Conservation (phyloP, 2,888 invertebrate species). For the Xylota segnis region DNA sequence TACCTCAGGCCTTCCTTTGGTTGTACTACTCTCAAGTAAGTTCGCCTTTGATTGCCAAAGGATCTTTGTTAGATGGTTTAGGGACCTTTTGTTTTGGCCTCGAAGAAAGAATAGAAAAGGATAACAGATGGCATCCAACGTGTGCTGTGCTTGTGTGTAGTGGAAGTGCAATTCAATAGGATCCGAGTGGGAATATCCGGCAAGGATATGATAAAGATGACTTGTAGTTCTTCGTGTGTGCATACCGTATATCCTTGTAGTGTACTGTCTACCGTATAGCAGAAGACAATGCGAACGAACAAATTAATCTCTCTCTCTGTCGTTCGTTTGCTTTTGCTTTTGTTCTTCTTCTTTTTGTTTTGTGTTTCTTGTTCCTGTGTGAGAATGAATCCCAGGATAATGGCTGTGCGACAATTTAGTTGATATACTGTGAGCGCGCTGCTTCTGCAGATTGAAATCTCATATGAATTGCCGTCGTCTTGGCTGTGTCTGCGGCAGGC, state of each 20-base stretch:
- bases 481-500: constrained; percentile 52
- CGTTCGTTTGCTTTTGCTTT: too few species aligned
- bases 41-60: constrained; percentile 75
- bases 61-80: constrained; percentile 67
- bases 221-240: constrained; percentile 47
- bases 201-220: constrained; percentile 72
- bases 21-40: constrained; percentile 59
- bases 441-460: constrained; percentile 70
- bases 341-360: constrained; percentile 19
- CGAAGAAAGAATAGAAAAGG: constrained; percentile 1
- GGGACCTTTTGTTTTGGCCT: constrained; percentile 55
- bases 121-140: constrained; percentile 57
- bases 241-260: neutral
- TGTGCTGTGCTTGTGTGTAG: constrained; percentile 10
- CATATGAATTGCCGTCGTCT: constrained; percentile 66
- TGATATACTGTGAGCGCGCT: constrained; percentile 53
- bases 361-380: constrained; percentile 48
- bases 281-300: constrained; percentile 67
- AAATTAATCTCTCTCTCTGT: constrained; percentile 71
- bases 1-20: constrained; percentile 63
- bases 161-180: constrained; percentile 69
- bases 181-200: constrained; percentile 75
- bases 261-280: neutral
- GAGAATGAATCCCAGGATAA: constrained; percentile 69
- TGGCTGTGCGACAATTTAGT: constrained; percentile 72